Evolutionary conservation across 1,140 invertebrate genomes (phyloP).

Genomic region (Sycobia sp.): DNA sequence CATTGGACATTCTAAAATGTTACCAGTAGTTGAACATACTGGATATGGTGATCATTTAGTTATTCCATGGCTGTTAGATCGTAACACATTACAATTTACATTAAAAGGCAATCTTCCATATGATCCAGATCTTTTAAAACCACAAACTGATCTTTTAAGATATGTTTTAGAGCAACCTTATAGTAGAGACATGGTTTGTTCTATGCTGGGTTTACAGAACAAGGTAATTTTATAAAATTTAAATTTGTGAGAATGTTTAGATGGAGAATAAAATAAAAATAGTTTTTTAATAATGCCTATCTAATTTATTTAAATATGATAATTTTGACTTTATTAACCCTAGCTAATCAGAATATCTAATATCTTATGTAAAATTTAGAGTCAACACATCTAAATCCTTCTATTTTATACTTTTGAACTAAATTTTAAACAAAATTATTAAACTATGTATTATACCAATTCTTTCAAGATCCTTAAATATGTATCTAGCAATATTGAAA

Average conservation of each 20-base stretch:
- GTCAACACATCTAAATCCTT: too few species aligned
- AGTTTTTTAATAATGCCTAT: background rate
- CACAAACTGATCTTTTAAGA: constrained; percentile 84
- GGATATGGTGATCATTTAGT: constrained; percentile 86
- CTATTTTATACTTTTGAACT: too few species aligned
- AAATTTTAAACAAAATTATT: background rate
- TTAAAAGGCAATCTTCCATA: constrained; percentile 92
- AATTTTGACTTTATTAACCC: too few species aligned
- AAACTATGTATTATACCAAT: constrained; percentile 4
- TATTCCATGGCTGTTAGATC: constrained; percentile 91
- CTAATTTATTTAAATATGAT: background rate
- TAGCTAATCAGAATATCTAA: too few species aligned
- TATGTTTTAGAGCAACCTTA: constrained; percentile 95
- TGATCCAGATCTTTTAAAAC: constrained; percentile 84
- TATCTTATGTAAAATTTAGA: too few species aligned
- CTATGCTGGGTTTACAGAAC: constrained; percentile 91
- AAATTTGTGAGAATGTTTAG: background rate
- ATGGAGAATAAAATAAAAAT: constrained; percentile 3
- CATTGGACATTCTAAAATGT: constrained; percentile 84
- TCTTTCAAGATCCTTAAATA: too few species aligned
- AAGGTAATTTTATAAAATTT: constrained; percentile 62
- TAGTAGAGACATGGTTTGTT: constrained; percentile 94
- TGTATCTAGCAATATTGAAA: too few species aligned
- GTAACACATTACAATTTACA: constrained; percentile 82
- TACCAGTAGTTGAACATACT: constrained; percentile 93